A percentile compares a stretch with the other conserved stretches of the same genome.
Conservation (phyloP, 2,113 vertebrate species). For the Oreochromis aureus region DNA sequence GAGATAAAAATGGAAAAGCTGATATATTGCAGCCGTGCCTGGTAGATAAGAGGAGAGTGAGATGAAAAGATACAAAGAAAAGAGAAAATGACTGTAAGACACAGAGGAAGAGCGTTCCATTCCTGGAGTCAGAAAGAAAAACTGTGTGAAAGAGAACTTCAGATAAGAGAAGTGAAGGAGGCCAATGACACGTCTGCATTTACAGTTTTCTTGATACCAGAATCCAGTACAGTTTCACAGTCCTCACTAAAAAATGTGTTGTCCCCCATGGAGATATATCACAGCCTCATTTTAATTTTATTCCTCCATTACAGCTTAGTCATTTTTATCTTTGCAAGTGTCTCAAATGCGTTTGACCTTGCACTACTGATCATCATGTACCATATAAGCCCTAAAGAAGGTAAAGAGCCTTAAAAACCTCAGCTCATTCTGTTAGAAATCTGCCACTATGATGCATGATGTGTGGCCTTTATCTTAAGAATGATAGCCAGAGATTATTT, state of each 20-base stretch:
- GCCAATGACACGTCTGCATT: slow-evolving; percentile 11
- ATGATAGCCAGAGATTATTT: background rate
- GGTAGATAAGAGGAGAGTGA: slow-evolving; percentile 8
- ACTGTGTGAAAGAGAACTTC: background rate
- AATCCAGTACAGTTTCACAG: background rate
- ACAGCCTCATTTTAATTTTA: background rate
- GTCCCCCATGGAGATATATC: background rate
- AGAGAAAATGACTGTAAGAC: background rate
- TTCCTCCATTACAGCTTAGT: background rate
- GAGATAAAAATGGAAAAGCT: slow-evolving; percentile 5
- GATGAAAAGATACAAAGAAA: slow-evolving; percentile 29
- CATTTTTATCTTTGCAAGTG: background rate
- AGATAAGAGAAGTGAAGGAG: slow-evolving; percentile 12
- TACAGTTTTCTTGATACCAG: background rate
- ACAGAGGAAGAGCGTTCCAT: background rate
- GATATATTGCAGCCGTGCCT: background rate
- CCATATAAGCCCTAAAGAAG: background rate
- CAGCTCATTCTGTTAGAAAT: background rate
- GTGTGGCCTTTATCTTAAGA: background rate
- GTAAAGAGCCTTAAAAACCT: background rate
- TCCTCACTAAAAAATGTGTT: background rate
- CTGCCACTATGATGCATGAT: background rate
- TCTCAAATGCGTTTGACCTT: background rate
- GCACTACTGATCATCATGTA: background rate
- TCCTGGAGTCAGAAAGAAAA: background rate